A percentile compares a stretch with the other conserved stretches of the same genome.
Conservation (phyloP, 2,113 vertebrate genomes). For the Leptodactylus fuscus region DNA sequence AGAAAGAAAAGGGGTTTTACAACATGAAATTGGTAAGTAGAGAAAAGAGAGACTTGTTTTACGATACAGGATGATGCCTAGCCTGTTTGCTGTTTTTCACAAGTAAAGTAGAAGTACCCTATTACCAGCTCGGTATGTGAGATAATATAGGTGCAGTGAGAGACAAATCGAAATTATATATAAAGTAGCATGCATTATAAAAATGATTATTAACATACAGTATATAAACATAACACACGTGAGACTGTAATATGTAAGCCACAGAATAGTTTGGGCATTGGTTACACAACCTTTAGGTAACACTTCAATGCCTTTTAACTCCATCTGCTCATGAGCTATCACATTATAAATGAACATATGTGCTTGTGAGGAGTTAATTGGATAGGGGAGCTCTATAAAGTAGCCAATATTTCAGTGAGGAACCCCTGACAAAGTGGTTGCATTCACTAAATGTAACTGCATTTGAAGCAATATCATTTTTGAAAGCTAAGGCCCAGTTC, state of each 20-base stretch:
- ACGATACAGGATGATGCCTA: slow-evolving; percentile 33
- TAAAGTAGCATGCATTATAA: not conserved
- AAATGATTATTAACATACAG: not conserved
- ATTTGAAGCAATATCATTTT: too few relatives aligned
- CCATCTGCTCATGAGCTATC: not conserved
- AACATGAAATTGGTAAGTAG: slow-evolving; percentile 59
- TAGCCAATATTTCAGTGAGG: not conserved
- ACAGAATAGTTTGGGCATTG: not conserved
- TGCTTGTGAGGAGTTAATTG: not conserved
- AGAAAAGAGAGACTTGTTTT: slow-evolving; percentile 47
- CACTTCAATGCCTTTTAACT: not conserved
- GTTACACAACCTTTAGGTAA: not conserved
- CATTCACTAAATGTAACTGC: not conserved
- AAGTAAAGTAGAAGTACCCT: slow-evolving; percentile 14
- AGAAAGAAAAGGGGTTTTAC: slow-evolving; percentile 60
- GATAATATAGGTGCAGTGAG: not conserved
- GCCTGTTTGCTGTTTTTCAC: slow-evolving; percentile 28
- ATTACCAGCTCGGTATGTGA: slow-evolving; percentile 29
- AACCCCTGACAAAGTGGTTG: not conserved
- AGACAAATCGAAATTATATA: not conserved
- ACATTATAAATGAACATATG: not conserved
- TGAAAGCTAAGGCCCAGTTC: too few relatives aligned
- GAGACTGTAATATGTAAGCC: not conserved
- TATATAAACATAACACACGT: not conserved
- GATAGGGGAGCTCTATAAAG: not conserved